Conservation (phyloP, 1,140 invertebrate species). For the Cyclina sinensis region DNA sequence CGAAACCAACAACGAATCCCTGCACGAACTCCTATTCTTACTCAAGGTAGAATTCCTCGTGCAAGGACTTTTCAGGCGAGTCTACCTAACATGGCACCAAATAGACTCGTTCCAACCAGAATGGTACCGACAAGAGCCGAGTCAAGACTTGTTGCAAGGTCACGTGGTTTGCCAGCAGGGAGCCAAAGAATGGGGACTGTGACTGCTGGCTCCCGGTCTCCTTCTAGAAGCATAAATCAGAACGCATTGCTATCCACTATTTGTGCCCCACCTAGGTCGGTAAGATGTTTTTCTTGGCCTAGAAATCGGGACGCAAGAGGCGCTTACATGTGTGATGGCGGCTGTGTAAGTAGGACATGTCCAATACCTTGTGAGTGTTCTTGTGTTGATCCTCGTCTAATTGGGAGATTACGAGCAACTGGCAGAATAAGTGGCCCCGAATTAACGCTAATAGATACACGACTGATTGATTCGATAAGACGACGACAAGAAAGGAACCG, state of each 20-base stretch:
- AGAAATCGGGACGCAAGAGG: background rate
- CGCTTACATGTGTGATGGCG: constrained; percentile 53
- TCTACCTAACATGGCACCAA: background rate
- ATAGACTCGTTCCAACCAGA: background rate
- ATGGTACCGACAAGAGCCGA: background rate
- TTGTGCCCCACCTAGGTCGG: constrained; percentile 14
- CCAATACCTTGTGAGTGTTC: constrained; percentile 39
- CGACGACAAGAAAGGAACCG: background rate
- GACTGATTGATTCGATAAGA: background rate
- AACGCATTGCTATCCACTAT: background rate
- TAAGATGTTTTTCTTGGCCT: constrained; percentile 48
- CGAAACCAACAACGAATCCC: background rate
- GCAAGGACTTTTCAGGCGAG: background rate
- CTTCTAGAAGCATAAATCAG: background rate
- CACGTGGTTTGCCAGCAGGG: background rate
- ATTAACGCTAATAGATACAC: constrained; percentile 13
- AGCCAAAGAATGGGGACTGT: background rate
- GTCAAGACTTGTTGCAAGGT: background rate
- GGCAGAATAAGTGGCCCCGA: constrained; percentile 43
- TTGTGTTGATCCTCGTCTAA: constrained; percentile 35
- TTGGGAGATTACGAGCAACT: background rate
- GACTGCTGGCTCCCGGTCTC: background rate
- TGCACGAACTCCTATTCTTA: background rate
- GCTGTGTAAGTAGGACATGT: background rate
- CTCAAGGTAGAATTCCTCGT: background rate